phyloP scores from a whole-genome alignment of 2,113 vertebrate species.

The Tenebrosternarchus preto region DNA sequence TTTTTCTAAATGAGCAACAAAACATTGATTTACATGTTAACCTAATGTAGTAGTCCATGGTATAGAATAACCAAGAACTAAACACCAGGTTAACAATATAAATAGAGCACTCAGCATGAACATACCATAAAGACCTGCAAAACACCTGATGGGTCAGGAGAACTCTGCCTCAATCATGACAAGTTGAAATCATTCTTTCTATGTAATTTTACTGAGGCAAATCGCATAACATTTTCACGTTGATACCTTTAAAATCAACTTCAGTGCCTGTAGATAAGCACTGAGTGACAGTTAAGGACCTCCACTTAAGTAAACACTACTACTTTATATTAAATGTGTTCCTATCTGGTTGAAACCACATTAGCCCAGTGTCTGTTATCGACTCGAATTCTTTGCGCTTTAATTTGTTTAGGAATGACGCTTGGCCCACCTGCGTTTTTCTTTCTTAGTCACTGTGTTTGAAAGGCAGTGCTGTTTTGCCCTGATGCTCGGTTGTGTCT shows the following conservation, averaged over 20 bases:
- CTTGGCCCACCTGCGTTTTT: neutral
- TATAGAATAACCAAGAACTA: too few species aligned
- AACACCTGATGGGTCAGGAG: conserved; percentile 1
- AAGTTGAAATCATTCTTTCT: too few species aligned
- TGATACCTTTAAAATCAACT: neutral
- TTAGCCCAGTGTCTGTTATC: conserved; percentile 1
- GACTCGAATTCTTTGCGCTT: conserved; percentile 13
- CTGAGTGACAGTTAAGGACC: neutral
- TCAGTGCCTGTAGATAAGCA: neutral
- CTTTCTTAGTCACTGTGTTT: conserved; percentile 12
- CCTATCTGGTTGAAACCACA: neutral
- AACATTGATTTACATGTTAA: too few species aligned
- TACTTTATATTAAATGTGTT: conserved; percentile 20
- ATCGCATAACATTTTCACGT: neutral
- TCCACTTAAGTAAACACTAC: conserved; percentile 11
- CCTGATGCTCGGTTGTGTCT: neutral
- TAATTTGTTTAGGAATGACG: conserved; percentile 5
- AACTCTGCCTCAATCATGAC: neutral
- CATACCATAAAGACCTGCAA: neutral
- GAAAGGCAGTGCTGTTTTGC: neutral
- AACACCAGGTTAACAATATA: too few species aligned
- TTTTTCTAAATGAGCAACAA: too few species aligned
- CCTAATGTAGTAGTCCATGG: too few species aligned
- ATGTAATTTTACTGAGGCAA: neutral
- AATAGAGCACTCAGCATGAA: too few species aligned